These are phyloP conservation scores for Oscheius sp. DNA, from an alignment of 2,888 invertebrate species.

Conservation along the genomic window DNA sequence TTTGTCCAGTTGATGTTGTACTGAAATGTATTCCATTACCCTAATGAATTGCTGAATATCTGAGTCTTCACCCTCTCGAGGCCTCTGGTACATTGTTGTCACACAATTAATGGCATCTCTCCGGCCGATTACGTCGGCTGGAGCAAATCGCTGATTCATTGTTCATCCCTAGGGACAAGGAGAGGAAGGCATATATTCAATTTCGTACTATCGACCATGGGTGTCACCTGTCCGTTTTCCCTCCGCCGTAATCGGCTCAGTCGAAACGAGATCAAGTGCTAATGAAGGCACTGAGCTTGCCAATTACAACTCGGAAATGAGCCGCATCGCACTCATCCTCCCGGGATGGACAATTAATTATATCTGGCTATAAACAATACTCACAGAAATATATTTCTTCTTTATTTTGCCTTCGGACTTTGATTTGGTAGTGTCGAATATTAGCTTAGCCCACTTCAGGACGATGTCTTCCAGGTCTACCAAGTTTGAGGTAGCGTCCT, in stretches of 20 bases:
- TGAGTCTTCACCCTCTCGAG: not conserved
- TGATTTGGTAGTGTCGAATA: constrained; percentile 70
- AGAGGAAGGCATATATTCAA: not conserved
- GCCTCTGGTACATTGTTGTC: constrained; percentile 8
- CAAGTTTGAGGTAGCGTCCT: constrained; percentile 48
- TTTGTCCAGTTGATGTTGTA: constrained; percentile 72
- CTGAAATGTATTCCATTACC: constrained; percentile 45
- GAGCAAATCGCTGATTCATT: constrained; percentile 29
- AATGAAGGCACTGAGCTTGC: constrained; percentile 21
- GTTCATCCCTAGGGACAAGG: not conserved
- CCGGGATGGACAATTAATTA: not conserved
- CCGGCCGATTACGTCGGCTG: constrained; percentile 22
- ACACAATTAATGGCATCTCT: constrained; percentile 25
- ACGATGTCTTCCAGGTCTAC: constrained; percentile 65
- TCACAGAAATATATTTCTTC: constrained; percentile 54
- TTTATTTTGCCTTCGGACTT: constrained; percentile 66
- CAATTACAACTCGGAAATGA: constrained; percentile 31
- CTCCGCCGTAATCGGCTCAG: constrained; percentile 22
- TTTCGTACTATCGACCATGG: not conserved
- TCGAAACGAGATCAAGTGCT: constrained; percentile 28
- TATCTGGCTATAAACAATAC: constrained; percentile 9
- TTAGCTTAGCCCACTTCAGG: constrained; percentile 71
- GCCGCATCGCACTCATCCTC: constrained; percentile 15
- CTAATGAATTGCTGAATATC: constrained; percentile 3
- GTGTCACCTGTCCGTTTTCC: constrained; percentile 14